Evolutionary conservation across 2,797 vertebrate genomes (phyloP), one percentile per base, ranked within the genome.

Genomic region (Gymnopithys bicolor): DNA sequence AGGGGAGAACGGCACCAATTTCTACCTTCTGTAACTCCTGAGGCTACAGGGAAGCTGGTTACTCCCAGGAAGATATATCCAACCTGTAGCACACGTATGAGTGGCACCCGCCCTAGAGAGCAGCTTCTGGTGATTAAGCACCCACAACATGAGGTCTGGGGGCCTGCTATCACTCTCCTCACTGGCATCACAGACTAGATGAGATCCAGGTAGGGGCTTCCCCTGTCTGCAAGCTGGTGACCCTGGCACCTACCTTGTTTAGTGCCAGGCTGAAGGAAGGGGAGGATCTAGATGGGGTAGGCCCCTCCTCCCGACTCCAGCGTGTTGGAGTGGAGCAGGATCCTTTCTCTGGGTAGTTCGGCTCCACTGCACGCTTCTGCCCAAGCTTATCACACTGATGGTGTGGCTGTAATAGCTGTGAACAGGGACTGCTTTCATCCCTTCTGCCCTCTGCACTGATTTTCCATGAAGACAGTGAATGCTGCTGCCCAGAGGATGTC

Each of bases 201-300:
- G 49, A 87, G 46, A 90, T 73, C 52, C 63, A 69, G 33, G n/a
- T 15, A 11, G 45, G 66, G 37, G 16, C 70, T 78, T 9, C 22
- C 64, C 33, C 83, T 80, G 55, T 52, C 79, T 86, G 41, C 33
- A 43, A 92, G 70, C 30, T 3, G 1, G 55, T 41, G 68, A 89
- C 68, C 71, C 90, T 93, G 95, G 95, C 93, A 97, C 96, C 96
- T 97, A 97, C 96, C 96, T 97, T 97, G 85, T 89, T 96, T 27
- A 93, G 79, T 74, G 94, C 82, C 83, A 95, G 90, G 89, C 77
- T 95, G 87, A 96, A 94, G 74, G 95, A 97, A 95, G 89, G 95
- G 89, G 96, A 96, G 49, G 94, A 76, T 91, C 89, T 95, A 95
- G 97, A 66, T 82, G 95, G 95, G 78, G 78, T 75, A 94, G 85